Conservation (phyloP, 1,140 invertebrate species). For the Hycleus phaleratus region DNA sequence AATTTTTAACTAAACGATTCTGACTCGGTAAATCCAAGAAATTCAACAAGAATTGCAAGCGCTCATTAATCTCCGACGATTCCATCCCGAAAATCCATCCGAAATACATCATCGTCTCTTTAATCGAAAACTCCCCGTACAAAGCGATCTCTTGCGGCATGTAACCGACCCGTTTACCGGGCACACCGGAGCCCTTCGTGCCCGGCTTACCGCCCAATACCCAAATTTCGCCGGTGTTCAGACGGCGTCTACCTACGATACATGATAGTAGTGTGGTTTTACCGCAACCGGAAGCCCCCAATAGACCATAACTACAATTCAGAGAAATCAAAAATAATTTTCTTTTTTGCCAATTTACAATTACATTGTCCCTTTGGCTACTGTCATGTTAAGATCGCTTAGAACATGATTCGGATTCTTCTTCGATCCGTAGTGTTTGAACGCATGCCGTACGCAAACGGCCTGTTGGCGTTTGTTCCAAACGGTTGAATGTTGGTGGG, state of each 20-base stretch:
- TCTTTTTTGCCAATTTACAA: constrained; percentile 38
- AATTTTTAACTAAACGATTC: constrained; percentile 78
- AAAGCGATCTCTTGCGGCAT: constrained; percentile 89
- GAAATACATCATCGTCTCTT: constrained; percentile 93
- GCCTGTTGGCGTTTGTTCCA: constrained; percentile 67
- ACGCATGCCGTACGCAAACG: constrained; percentile 71
- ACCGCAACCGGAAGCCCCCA: constrained; percentile 78
- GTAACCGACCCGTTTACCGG: constrained; percentile 77
- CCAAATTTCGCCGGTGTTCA: constrained; percentile 79
- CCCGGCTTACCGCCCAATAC: constrained; percentile 80
- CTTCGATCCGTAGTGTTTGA: constrained; percentile 76
- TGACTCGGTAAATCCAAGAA: constrained; percentile 83
- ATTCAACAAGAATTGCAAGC: constrained; percentile 79
- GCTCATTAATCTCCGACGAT: constrained; percentile 66
- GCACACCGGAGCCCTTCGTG: constrained; percentile 71
- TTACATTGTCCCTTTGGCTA: constrained; percentile 86
- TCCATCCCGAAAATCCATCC: constrained; percentile 93
- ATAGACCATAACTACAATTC: constrained; percentile 68
- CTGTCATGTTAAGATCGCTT: constrained; percentile 82
- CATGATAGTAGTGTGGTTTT: constrained; percentile 82
- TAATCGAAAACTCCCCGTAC: constrained; percentile 90
- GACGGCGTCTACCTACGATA: constrained; percentile 71
- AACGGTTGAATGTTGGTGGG: constrained; percentile 61
- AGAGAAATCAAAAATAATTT: constrained; percentile 1
- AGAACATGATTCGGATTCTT: constrained; percentile 79